Percentiles rank a stretch among this genome's conserved stretches.
Conservation (phyloP, 2,113 vertebrate genomes). For the Cynopterus brachyotis region DNA sequence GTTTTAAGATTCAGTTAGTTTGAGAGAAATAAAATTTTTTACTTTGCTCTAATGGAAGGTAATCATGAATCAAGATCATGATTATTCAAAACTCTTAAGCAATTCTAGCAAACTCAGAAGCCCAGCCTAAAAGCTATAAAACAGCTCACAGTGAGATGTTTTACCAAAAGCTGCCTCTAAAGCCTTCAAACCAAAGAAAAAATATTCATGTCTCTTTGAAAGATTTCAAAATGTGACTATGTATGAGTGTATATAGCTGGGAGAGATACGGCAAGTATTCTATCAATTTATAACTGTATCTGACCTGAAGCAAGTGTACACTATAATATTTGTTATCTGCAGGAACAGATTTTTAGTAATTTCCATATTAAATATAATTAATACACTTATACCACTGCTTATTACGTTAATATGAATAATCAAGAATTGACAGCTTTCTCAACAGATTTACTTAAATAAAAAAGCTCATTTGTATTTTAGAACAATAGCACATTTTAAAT, state of each 20-base stretch:
- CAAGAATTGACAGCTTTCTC: slow-evolving; percentile 41
- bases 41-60: not conserved
- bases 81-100: not conserved
- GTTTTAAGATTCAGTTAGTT: not conserved
- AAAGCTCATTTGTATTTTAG: slow-evolving; percentile 3
- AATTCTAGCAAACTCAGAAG: not conserved
- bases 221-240: slow-evolving; percentile 22
- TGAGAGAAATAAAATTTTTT: not conserved
- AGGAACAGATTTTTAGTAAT: slow-evolving; percentile 33
- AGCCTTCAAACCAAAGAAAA: not conserved
- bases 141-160: not conserved
- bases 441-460: slow-evolving; percentile 14
- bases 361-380: slow-evolving; percentile 34
- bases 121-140: not conserved
- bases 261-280: not conserved
- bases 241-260: not conserved
- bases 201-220: not conserved
- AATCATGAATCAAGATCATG: slow-evolving; percentile 8
- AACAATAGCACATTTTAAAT: slow-evolving; percentile 40
- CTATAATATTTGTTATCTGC: not conserved
- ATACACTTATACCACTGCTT: slow-evolving; percentile 11
- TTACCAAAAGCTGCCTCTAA: not conserved
- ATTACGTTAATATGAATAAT: slow-evolving; percentile 6
- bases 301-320: not conserved
- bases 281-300: not conserved